phyloP scores from a whole-genome alignment of 2,888 invertebrate species.

The Abrostola tripartita region DNA sequence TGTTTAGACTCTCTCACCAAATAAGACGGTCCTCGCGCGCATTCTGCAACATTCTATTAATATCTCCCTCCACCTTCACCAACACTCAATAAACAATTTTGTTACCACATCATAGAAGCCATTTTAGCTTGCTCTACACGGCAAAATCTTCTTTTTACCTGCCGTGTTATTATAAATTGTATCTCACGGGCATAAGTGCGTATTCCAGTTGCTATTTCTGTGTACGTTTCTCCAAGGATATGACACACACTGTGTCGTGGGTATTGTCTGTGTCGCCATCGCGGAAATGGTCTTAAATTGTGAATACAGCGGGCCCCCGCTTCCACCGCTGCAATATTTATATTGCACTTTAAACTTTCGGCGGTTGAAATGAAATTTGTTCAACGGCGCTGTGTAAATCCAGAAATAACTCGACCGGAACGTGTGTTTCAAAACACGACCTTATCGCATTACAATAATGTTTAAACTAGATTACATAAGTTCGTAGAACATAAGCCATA shows the following conservation, averaged over 20 bases:
- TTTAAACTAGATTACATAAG: slow-evolving; percentile 27
- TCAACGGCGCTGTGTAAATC: slow-evolving; percentile 72
- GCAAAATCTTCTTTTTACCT: slow-evolving; percentile 68
- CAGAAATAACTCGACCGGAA: slow-evolving; percentile 71
- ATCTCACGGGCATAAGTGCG: slow-evolving; percentile 58
- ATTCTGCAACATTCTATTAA: slow-evolving; percentile 81
- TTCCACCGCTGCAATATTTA: slow-evolving; percentile 73
- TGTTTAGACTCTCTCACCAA: slow-evolving; percentile 73
- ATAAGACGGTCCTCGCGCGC: slow-evolving; percentile 78
- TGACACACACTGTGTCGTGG: slow-evolving; percentile 50
- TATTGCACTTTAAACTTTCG: slow-evolving; percentile 81
- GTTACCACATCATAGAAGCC: slow-evolving; percentile 40
- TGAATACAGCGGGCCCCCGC: slow-evolving; percentile 61
- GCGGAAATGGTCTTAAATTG: slow-evolving; percentile 55
- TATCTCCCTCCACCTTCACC: slow-evolving; percentile 55
- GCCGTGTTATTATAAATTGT: slow-evolving; percentile 71
- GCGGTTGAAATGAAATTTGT: slow-evolving; percentile 84
- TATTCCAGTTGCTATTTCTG: slow-evolving; percentile 59
- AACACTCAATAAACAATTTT: slow-evolving; percentile 52
- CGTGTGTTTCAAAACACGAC: slow-evolving; percentile 32
- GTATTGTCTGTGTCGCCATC: slow-evolving; percentile 43
- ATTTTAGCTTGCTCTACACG: slow-evolving; percentile 31
- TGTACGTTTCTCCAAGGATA: slow-evolving; percentile 28
- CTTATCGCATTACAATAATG: slow-evolving; percentile 18
- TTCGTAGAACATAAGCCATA: slow-evolving; percentile 53